Evolutionary conservation across 1,140 invertebrate genomes (phyloP).

Genomic region (Bombus affinis): DNA sequence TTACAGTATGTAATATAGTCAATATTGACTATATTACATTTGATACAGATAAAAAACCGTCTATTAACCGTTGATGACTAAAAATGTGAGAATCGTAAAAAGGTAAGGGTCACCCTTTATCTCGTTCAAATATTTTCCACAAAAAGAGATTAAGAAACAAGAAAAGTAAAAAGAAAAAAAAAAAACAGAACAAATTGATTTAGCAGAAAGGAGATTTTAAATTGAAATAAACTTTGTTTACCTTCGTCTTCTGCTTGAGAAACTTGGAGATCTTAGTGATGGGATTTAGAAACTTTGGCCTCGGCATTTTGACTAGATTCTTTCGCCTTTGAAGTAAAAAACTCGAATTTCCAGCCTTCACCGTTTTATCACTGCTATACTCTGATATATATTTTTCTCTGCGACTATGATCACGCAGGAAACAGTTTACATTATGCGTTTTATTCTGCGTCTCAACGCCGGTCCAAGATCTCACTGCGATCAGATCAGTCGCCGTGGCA

Average conservation of each 20-base stretch:
- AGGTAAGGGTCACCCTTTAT: no score
- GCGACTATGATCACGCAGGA: neutral
- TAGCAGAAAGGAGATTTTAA: neutral
- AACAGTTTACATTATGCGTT: conserved; percentile 46
- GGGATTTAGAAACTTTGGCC: conserved; percentile 77
- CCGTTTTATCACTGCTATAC: neutral
- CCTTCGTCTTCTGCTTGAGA: conserved; percentile 82
- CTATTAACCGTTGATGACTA: neutral
- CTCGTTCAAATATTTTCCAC: neutral
- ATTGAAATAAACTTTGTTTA: conserved; percentile 60
- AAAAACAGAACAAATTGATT: neutral
- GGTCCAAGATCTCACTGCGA: neutral
- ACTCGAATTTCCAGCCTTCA: neutral
- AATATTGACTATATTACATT: neutral
- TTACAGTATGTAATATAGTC: no score
- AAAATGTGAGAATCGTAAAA: neutral
- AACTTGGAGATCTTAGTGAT: conserved; percentile 80
- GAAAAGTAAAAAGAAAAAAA: no score
- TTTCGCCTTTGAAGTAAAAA: neutral
- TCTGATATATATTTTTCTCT: neutral
- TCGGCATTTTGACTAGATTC: conserved; percentile 78
- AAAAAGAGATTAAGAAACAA: neutral
- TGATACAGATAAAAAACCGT: neutral
- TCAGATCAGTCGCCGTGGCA: neutral
- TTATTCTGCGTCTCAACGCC: neutral